Evolutionary conservation across 1,140 invertebrate genomes (phyloP).

Genomic region (Sinella curviseta): DNA sequence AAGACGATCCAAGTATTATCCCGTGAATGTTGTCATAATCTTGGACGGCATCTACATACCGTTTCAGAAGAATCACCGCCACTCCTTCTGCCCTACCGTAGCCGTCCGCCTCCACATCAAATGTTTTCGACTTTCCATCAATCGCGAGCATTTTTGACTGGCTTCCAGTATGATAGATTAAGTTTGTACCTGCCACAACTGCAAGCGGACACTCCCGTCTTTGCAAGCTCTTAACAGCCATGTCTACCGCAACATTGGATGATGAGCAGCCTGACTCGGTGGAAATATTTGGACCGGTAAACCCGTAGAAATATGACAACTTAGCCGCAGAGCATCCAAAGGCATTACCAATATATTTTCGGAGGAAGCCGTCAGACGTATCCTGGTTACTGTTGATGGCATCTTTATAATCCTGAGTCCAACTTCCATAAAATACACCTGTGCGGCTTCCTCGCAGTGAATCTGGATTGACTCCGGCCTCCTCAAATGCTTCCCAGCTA

Average conservation of each 20-base stretch:
- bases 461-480: conserved; percentile 58
- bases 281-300: conserved; percentile 48
- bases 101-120: conserved; percentile 13
- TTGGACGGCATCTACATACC: not conserved
- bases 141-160: not conserved
- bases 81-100: conserved; percentile 20
- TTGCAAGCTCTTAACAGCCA: conserved; percentile 61
- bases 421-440: conserved; percentile 55
- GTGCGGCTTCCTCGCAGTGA: conserved; percentile 56
- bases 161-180: not conserved
- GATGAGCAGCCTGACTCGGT: conserved; percentile 59
- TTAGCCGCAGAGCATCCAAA: conserved; percentile 68
- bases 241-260: conserved; percentile 48
- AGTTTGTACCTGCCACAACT: conserved; percentile 58
- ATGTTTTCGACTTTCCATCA: conserved; percentile 52
- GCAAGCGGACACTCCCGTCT: conserved; percentile 61
- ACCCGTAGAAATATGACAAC: conserved; percentile 65
- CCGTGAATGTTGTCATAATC: conserved; percentile 31
- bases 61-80: conserved; percentile 17
- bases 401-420: conserved; percentile 20
- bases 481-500: conserved; percentile 64
- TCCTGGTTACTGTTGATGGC: conserved; percentile 48
- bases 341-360: conserved; percentile 66
- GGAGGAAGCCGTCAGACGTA: conserved; percentile 55
- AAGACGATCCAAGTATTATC: conserved; percentile 46